A percentile compares a stretch with the other conserved stretches of the same genome.
These are phyloP conservation scores for Emydura subglobosa DNA, from an alignment of 2,113 vertebrate species.

Conservation along the genomic window DNA sequence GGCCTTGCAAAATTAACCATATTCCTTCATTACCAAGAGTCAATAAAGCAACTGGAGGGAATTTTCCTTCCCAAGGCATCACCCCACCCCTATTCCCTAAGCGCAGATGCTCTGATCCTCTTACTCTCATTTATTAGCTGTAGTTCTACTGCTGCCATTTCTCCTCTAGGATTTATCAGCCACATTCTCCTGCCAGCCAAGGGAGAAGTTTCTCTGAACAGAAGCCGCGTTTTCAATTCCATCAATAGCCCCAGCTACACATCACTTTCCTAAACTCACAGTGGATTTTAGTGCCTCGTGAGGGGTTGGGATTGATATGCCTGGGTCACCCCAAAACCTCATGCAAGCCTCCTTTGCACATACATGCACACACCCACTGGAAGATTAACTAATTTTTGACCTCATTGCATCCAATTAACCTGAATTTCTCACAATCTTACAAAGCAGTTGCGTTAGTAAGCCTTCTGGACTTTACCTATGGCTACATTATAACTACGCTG, in stretches of 20 bases:
- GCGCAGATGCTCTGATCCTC: background rate
- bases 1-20: constrained; percentile 10
- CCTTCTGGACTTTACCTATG: constrained; percentile 66
- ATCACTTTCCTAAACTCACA: constrained; percentile 37
- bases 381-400: constrained; percentile 77
- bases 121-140: background rate
- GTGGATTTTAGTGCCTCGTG: constrained; percentile 54
- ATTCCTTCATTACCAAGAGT: constrained; percentile 29
- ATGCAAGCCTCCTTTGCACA: constrained; percentile 49
- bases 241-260: constrained; percentile 21
- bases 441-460: constrained; percentile 59
- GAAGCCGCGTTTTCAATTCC: constrained; percentile 39
- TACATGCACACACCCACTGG: constrained; percentile 65
- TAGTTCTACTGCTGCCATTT: constrained; percentile 2
- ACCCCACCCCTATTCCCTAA: constrained; percentile 1
- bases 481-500: constrained; percentile 64
- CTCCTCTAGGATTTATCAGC: constrained; percentile 21
- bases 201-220: constrained; percentile 40
- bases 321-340: constrained; percentile 45
- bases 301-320: constrained; percentile 40
- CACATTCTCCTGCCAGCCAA: constrained; percentile 14
- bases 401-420: constrained; percentile 80
- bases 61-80: background rate
- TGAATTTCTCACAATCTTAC: constrained; percentile 74
- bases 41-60: background rate